Conservation (phyloP, 2,888 invertebrate genomes). For the Limnephilus auricula region DNA sequence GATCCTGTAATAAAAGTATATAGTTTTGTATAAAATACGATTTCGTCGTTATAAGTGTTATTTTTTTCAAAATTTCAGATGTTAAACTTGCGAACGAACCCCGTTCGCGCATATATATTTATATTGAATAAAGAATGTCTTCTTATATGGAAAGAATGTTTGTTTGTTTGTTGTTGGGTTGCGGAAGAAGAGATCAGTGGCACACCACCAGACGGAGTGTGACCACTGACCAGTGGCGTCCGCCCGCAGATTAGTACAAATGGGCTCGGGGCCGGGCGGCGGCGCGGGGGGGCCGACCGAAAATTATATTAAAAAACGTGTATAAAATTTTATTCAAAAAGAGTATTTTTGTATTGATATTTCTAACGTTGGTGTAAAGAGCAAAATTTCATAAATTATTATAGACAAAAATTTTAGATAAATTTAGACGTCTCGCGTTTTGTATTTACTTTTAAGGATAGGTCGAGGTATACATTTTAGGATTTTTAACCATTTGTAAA, state of each 20-base stretch:
- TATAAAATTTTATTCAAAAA: conserved; percentile 79
- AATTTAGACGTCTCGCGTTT: conserved; percentile 78
- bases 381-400: conserved; percentile 78
- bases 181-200: conserved; percentile 46
- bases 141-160: conserved; percentile 56
- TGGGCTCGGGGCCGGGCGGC: conserved; percentile 57
- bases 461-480: conserved; percentile 82
- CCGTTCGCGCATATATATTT: conserved; percentile 66
- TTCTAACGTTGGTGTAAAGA: conserved; percentile 79
- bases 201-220: conserved; percentile 47
- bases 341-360: conserved; percentile 81
- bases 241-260: conserved; percentile 65
- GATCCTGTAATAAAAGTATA: conserved; percentile 66
- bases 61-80: conserved; percentile 67
- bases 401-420: conserved; percentile 77
- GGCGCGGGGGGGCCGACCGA: conserved; percentile 59
- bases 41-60: conserved; percentile 67
- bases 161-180: conserved; percentile 54
- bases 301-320: conserved; percentile 72
- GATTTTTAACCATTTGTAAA: conserved; percentile 85
- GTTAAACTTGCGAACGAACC: conserved; percentile 62
- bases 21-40: conserved; percentile 67
- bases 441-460: conserved; percentile 80
- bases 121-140: conserved; percentile 58
- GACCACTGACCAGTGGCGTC: conserved; percentile 27